Evolutionary conservation across 2,888 invertebrate genomes (phyloP).

Genomic region (Pammene fasciana): DNA sequence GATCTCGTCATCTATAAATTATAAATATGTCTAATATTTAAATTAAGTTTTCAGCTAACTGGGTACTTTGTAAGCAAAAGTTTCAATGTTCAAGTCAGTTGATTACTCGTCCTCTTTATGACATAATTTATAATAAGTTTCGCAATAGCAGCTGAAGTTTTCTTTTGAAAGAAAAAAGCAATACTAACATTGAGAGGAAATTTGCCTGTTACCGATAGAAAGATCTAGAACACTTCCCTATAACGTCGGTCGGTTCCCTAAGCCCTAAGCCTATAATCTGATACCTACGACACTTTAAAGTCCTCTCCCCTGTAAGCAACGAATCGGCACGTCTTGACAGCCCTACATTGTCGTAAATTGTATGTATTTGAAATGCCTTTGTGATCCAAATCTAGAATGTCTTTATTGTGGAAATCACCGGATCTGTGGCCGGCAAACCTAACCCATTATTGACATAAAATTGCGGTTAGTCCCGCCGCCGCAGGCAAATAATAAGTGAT

Average conservation of each 20-base stretch:
- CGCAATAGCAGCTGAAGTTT: too few species aligned
- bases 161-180: too few species aligned
- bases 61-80: too few species aligned
- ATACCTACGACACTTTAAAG: conserved; percentile 21
- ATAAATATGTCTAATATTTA: too few species aligned
- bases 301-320: conserved; percentile 16
- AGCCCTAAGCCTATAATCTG: background rate
- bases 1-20: too few species aligned
- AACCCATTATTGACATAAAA: conserved; percentile 48
- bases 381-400: conserved; percentile 56
- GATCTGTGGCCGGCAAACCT: conserved; percentile 49
- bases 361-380: conserved; percentile 41
- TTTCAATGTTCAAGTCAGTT: too few species aligned
- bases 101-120: too few species aligned
- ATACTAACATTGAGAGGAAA: too few species aligned
- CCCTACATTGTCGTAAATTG: conserved; percentile 27
- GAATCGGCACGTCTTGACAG: conserved; percentile 26
- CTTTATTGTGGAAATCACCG: conserved; percentile 59
- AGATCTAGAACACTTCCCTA: conserved; percentile 10
- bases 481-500: conserved; percentile 35
- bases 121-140: too few species aligned
- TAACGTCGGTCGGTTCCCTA: background rate
- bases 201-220: background rate
- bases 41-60: too few species aligned
- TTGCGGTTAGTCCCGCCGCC: conserved; percentile 48